phyloP scores from a whole-genome alignment of 2,797 vertebrate species.

The Percopsis omiscomaycus region DNA sequence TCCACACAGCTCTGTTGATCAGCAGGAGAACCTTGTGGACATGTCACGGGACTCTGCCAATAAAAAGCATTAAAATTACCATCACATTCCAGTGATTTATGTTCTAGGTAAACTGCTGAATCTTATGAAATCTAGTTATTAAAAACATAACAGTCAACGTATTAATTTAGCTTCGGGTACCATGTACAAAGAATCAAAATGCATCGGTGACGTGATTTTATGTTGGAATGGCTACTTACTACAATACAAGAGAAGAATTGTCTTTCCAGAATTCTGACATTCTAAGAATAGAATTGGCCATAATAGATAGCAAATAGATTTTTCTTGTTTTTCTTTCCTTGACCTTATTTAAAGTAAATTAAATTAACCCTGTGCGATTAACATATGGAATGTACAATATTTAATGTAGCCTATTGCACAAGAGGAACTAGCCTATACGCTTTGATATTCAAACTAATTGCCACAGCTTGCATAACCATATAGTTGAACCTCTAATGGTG shows the following conservation, averaged over 20 bases:
- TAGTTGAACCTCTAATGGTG: background rate
- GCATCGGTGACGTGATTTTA: background rate
- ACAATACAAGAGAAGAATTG: background rate
- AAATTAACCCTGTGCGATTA: too few species aligned
- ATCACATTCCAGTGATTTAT: background rate
- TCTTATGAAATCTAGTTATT: too few species aligned
- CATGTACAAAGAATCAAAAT: background rate
- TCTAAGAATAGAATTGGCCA: too few species aligned
- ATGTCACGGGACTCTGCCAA: background rate
- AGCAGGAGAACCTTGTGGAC: constrained; percentile 7
- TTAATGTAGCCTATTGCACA: too few species aligned
- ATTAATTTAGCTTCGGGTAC: background rate
- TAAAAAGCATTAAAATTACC: background rate
- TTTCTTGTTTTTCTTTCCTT: too few species aligned
- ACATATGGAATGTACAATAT: too few species aligned
- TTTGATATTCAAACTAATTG: constrained; percentile 2
- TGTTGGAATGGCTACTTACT: background rate
- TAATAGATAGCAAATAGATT: too few species aligned
- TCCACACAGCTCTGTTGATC: constrained; percentile 46
- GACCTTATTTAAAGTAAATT: too few species aligned
- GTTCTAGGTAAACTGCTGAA: background rate
- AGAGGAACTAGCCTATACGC: too few species aligned
- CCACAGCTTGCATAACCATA: background rate
- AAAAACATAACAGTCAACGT: too few species aligned
- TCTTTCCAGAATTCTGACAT: too few species aligned